Evolutionary conservation across 1,140 invertebrate species (phyloP).

Genomic region (Neotoxoptera formosana): DNA sequence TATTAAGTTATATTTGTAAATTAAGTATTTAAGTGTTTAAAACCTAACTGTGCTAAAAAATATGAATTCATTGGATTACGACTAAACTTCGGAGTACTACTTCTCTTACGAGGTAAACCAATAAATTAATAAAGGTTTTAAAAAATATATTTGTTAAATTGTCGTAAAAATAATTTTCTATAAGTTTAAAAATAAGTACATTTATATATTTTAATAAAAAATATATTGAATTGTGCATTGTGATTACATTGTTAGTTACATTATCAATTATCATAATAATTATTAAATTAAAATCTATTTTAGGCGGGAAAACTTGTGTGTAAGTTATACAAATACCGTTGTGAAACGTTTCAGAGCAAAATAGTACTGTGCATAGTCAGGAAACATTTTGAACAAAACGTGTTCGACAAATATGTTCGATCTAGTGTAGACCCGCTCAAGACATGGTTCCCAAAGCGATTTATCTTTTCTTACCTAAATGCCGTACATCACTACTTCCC

Average conservation of each 20-base stretch:
- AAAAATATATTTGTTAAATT: neutral
- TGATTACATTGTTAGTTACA: neutral
- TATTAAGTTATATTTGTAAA: neutral
- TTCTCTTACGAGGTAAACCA: neutral
- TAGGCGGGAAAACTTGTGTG: neutral
- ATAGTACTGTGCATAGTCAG: no score
- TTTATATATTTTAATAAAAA: neutral
- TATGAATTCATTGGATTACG: neutral
- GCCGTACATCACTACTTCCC: no score
- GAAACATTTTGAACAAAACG: no score
- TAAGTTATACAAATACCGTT: neutral
- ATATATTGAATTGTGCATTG: neutral
- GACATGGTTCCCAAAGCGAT: no score
- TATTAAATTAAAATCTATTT: neutral
- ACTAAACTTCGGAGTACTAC: neutral
- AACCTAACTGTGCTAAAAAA: neutral
- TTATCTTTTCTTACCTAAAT: no score
- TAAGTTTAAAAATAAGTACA: neutral
- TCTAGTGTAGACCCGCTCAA: no score
- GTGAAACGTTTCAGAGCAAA: neutral
- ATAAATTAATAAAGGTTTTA: neutral
- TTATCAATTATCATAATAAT: neutral
- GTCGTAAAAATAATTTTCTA: no score
- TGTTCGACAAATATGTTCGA: no score
- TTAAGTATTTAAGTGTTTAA: neutral